Evolutionary conservation across 2,888 invertebrate species (phyloP), one percentile per base, ranked within the genome.

Genomic region (Isotomurus palustris): DNA sequence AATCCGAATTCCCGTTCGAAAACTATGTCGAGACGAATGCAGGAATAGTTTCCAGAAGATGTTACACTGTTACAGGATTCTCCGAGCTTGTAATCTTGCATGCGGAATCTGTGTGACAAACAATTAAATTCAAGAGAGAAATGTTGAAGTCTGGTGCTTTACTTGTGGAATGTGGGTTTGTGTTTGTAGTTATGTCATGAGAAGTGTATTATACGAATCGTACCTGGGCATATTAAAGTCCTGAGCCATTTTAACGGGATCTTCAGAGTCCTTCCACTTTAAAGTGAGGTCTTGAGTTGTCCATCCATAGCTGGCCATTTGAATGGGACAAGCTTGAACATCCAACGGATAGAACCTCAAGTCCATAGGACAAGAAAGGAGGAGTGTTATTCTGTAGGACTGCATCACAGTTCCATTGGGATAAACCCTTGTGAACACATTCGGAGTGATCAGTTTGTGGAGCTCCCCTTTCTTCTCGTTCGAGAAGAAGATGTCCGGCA

Each of bases 401-500:
- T 64, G 66, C 10, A 63, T 29, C 19, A 69, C 53, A 6, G 27
- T 35, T 10, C 69, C 69, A 24, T 64, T 41, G n/a, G 59, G 61
- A 22, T 17, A 52, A 14, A 69, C 40, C 6, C 64, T 50, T 0
- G 64, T 56, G 50, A 61, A 67, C 10, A 64, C 38, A 58, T 69
- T 69, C n/a, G 59, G 63, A 3, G 58, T 51, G 38, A 67, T 62
- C 0, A 66, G 53, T 24, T 58, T 50, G 51, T 69, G 69, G 12
- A 69, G 36, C 25, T 45, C 36, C 29, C 60, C 60, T 21, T 60
- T 48, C 47, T 67, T 64, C 53, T 69, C 69, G 45, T 69, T 69
- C 12, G 50, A 24, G 50, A 69, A 67, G 56, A 67, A 69, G 5
- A 66, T 53, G 19, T 69, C 69, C 0, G 69, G 67, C 29, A 52